Base-by-base conservation (phyloP, 2,113 vertebrate species). In the Phalacrocorax brasilianus region DNA sequence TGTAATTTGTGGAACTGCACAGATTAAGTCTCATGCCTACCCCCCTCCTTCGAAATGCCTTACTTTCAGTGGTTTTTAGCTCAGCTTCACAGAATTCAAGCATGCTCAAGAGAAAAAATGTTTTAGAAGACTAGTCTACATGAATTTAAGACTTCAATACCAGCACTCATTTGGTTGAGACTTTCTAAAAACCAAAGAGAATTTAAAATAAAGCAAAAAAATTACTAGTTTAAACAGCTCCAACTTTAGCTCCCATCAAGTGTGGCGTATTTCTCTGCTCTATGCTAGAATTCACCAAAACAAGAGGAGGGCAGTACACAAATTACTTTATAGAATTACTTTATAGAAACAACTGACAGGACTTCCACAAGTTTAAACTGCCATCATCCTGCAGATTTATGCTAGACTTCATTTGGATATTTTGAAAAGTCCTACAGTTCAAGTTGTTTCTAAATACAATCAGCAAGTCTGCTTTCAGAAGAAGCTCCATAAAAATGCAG, bases 261-360 rank as follows among this genome's bases (percentile, higher is more conserved):
- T 1, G 2, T 16, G 61, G n/a, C 0, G 0, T 14, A 16, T 11
- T 38, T 76, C 26, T 61, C 3, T 11, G 28, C 23, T 30, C 26
- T 26, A 40, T 7, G 32, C 40, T 17, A 22, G 12, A 91, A 53
- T 24, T 45, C 27, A 81, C 17, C 24, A 66, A 65, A 84, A 42
- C 7, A 55, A 84, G 30, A 55, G 11, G 12, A 89, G 2, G 6
- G 12, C 21, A 86, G 27, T 38, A 33, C 63, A 62, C 24, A 77
- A 76, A 53, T 26, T 8, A 47, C 24, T 84, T 61, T 0, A 33
- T 0, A 59, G 6, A 76, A 53, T 26, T 8, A 47, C 24, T 86
- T 61, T 0, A 33, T 0, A 59, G 6, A 38, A 95, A 42, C n/a
- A 67, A 55, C 17, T n/a, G 35, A 66, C 30, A 61, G 21, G 7